Base-by-base conservation (phyloP, 2,113 vertebrate genomes). In the Coracopsis vasa region DNA sequence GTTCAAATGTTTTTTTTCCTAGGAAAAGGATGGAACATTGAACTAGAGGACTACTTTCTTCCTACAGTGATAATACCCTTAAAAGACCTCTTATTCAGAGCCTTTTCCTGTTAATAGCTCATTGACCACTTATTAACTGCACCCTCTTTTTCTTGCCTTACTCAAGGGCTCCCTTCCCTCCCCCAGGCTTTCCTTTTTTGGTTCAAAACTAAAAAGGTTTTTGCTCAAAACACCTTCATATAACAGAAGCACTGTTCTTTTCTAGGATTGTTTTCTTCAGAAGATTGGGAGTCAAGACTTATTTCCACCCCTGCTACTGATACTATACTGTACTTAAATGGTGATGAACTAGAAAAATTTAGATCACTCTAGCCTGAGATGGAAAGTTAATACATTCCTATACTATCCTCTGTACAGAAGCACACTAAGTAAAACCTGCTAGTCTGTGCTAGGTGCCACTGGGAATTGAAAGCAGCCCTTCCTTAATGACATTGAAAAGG, bases 91-190 rank as follows among this genome's bases (percentile, higher is more conserved):
- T 37, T 35, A 7, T 51, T 79, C 24, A 75, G 33, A 19, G 4
- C 5, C 3, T 69, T 79, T 19, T 67, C 73, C 21, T 61, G 4
- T 29, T 80, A 75, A 64, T 4, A 51, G 10, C 2, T 5, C 37
- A 12, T 4, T 67, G 21, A n/a, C 6, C 2, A 10, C 19, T 56
- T 87, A 58, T 31, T 28, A 51, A 39, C 31, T 25, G 4, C 9
- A 16, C 4, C 60, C 6, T 69, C 8, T 10, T 62, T 61, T 70
- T 71, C 2, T 21, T 45, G 9, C 25, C 31, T 69, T 83, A 15
- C 1, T 0, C 3, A 19, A 70, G 2, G 7, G 4, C 11, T 70
- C 10, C 13, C 10, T 48, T 24, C 33, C 33, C 54, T 35, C 7
- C 6, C 13, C 18, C 11, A 47, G 2, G 2, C 18, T 54, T 37